Evolutionary conservation across 2,113 vertebrate species (phyloP), one percentile per base, ranked within the genome.

Genomic region (Rhadina sibilatrix): DNA sequence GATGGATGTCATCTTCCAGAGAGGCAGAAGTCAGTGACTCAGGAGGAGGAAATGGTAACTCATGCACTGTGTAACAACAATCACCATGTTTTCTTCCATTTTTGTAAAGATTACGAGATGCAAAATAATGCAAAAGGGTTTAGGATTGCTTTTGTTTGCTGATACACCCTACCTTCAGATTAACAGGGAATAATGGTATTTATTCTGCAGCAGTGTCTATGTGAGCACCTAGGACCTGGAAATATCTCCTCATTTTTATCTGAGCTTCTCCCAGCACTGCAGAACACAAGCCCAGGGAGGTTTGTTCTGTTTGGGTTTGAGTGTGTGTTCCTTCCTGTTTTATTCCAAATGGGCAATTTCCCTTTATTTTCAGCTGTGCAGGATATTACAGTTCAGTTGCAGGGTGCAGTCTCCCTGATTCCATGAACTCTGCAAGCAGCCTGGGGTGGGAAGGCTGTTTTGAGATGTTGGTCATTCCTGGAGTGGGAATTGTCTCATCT

Each of bases 301-400:
- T 74, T 50, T 74, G 40, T 20, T 47, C 50, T 52, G 14, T 35
- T 65, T 42, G 42, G 11, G 47, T 68, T 24, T 25, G 22, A 78
- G 25, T n/a, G 46, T 33, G 14, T 6, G 18, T 50, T 66, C 53
- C 44, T 77, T 49, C 37, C 40, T 46, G 0, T 47, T 71, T 35
- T 31, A 10, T n/a, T 84, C 59, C 64, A 28, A 57, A 19, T 0
- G 24, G 46, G 7, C n/a, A 11, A 25, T 61, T 80, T 56, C 53
- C 46, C 80, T 44, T 78, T 25, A 2, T 40, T n/a, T 72, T 56
- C 70, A 60, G 30, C 74, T 7, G 7, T 12, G 79, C 21, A 12
- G n/a, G 49, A 4, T 16, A 2, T 12, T 49, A 0, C 1, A 50
- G 21, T 25, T 61, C 18, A 12, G 53, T 44, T 25, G 37, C 46